Evolutionary conservation across 2,797 vertebrate genomes (phyloP), one percentile per base, ranked within the genome.

Genomic region (Astyanax mexicanus): DNA sequence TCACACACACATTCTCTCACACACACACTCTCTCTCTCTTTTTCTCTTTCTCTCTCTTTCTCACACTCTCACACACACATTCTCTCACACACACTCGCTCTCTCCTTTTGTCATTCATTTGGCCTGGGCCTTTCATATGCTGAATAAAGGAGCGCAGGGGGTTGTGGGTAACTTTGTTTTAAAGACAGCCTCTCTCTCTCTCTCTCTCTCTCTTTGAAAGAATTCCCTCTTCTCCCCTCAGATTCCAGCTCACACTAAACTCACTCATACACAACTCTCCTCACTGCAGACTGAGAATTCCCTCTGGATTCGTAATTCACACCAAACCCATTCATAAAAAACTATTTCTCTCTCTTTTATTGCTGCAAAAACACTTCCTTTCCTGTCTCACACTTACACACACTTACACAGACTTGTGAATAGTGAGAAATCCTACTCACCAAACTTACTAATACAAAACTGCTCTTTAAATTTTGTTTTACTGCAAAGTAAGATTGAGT

Each of bases 71-170:
- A 80, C 71, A 70, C 77, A 65, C 86, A 84, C 78, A 78, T 82
- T 86, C 82, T 79, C 84, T 1, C 21, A 10, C 23, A 27, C 11
- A 92, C 90, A 91, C 85, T 78, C 85, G 92, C 90, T 91, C 85
- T 89, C 58, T 42, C 66, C 89, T 84, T 92, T 92, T 92, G 89
- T 94, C 88, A 92, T 93, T 93, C 88, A 89, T 90, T 89, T 89
- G 87, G 89, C 89, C 88, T 87, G 84, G 87, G 90, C 92, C 88
- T 94, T 94, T 94, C 90, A 93, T 89, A 80, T 90, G 86, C 86
- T 21, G 79, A 86, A 93, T 93, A 92, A 94, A 94, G 89, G 91
- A 87, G 84, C 76, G 85, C 82, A 77, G 81, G 89, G 92, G 89
- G 89, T 91, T 92, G 83, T 93, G 93, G 91, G 91, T 92, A 91